Evolutionary conservation across 2,797 vertebrate genomes (phyloP).

Genomic region (Ctenochaetus hawaiiensis): DNA sequence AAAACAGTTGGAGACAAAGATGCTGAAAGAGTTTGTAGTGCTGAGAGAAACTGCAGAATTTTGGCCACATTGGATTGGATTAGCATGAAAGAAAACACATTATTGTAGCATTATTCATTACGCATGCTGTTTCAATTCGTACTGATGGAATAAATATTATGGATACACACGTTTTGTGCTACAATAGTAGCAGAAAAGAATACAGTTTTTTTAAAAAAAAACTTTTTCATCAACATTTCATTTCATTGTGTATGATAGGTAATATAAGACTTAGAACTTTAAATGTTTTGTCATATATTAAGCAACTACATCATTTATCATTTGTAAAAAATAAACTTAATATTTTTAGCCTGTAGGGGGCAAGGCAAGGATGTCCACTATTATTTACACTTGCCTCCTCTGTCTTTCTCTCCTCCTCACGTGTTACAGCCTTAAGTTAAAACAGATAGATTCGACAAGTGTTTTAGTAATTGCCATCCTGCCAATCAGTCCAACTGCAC

Average conservation of each 20-base stretch:
- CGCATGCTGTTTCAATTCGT: too few relatives aligned
- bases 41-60: neutral
- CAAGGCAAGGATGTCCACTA: neutral
- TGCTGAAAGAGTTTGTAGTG: neutral
- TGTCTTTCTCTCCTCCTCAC: neutral
- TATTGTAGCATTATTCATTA: neutral
- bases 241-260: too few relatives aligned
- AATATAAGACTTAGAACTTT: neutral
- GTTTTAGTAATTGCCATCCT: slow-evolving; percentile 51
- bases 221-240: too few relatives aligned
- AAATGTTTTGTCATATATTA: neutral
- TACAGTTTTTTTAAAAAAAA: too few relatives aligned
- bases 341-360: neutral
- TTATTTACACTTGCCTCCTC: slow-evolving; percentile 20
- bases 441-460: slow-evolving; percentile 41
- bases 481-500: slow-evolving; percentile 56
- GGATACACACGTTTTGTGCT: too few relatives aligned
- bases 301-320: neutral
- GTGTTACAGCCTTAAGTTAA: slow-evolving; percentile 20
- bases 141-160: neutral
- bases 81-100: neutral
- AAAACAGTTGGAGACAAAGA: neutral
- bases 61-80: neutral
- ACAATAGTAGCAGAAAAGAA: too few relatives aligned
- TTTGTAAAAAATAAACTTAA: neutral